Base-by-base conservation (phyloP, 2,797 vertebrate genomes). In the Uromys caudimaculatus region DNA sequence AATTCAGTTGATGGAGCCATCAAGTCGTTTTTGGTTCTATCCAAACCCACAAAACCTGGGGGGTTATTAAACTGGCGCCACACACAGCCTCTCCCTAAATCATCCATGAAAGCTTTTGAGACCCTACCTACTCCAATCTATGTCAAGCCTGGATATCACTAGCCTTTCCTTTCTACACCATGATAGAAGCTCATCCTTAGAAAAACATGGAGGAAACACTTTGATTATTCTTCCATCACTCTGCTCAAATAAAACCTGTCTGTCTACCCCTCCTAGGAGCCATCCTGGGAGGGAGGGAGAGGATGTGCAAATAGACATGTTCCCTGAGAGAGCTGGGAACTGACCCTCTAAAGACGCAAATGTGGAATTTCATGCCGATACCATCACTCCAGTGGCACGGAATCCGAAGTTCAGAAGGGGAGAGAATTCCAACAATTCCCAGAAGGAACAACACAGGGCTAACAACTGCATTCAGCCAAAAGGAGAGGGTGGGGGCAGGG, bases 321-420 rank as follows among this genome's bases (percentile, higher is more conserved):
- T 47, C 9, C 10, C 62, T n/a, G 19, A 62, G 0, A 6, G 89
- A 73, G 35, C 8, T 81, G 71, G 60, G 69, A 69, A 60, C 27
- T 32, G 14, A 4, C 13, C 79, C 64, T 38, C 69, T 44, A 23
- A 9, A 8, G 32, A 24, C 12, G 32, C 4, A 1, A 6, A 19
- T 16, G 32, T 13, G 1, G 6, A 10, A n/a, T 27, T 89, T 64
- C 77, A 50, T 13, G 27, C 27, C 67, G 44, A 67, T 6, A 35
- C 32, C 16, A 10, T 23, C 9, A 32, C 7, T n/a, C 0, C 6
- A 14, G 35, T 6, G 14, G 47, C 6, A 0, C 1, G 0, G 38
- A 47, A 44, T 76, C 62, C 19, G 52, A n/a, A 44, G 62, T 9
- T 13, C 47, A 94, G 58, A 75, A 29, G 3, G 23, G 24, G 2